Evolutionary conservation across 2,888 invertebrate genomes (phyloP), one percentile per base, ranked within the genome.

Genomic region (Drosophila emarginata): DNA sequence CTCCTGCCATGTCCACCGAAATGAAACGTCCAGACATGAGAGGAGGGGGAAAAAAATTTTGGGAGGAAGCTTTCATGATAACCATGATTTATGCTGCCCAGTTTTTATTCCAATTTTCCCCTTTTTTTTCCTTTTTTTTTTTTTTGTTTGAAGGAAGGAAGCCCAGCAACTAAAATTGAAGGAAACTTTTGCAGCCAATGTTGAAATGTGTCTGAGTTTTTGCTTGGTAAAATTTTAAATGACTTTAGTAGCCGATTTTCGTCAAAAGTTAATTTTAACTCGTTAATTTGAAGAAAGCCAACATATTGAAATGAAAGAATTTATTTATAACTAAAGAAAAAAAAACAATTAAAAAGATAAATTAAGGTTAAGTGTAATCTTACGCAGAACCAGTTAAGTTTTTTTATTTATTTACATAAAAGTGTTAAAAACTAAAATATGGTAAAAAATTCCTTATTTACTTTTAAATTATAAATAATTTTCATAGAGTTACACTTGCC

Each of bases 31-130:
- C 64, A 53, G 51, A 72, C 66, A 66, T 67, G 62, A 56, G 79
- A 68, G 58, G 64, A 62, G 62, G 52, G 79, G 67, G 58, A 32
- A 21, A 39, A 37, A 57, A 26, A 26, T 26, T 3, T 9, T 28
- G 39, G 2, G 15, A 15, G 45, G 36, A 52, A 15, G 28, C 18
- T 57, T 57, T 60, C 53, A 51, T 67, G 72, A 74, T 77, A 65
- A 53, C 72, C 70, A 72, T 80, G 83, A 86, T 86, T 86, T 80
- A 86, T 79, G 56, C 4, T 59, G n/a, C 23, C 11, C n/a, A 72
- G 21, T 57, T 54, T 45, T 45, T 45, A 45, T 45, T 21, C 45
- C 45, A 11, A 61, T 28, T 52, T 61, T 61, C 53, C 3, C 40
- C 26, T 32, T 39, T 53, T 45, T 54, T 36, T 54, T 36, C 23